Conservation (phyloP, 2,797 vertebrate genomes). For the Sebastes itinus region DNA sequence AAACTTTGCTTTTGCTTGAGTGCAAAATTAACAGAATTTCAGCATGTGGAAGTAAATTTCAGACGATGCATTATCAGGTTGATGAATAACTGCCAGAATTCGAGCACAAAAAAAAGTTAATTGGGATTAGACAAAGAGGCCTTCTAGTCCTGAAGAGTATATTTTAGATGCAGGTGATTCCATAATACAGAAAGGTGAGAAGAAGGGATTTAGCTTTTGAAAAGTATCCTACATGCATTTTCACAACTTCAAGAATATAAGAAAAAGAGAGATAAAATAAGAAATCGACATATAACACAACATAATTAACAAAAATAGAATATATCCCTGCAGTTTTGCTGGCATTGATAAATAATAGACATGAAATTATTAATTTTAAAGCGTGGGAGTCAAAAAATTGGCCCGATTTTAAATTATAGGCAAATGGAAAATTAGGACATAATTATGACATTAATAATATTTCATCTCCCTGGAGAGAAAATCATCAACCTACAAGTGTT, state of each 20-base stretch:
- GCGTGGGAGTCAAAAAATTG: not conserved
- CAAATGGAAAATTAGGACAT: not conserved
- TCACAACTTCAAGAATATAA: not conserved
- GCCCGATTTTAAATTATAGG: not conserved
- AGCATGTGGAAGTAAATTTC: not conserved
- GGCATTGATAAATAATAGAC: not conserved
- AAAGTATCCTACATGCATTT: not conserved
- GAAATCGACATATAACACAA: not conserved
- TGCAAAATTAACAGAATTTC: not conserved
- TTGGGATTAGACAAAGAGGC: not conserved
- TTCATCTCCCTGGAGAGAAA: not conserved
- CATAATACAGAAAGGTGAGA: not conserved
- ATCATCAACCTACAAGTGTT: slow-evolving; percentile 14
- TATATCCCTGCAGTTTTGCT: not conserved
- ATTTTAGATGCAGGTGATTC: not conserved
- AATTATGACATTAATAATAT: too few relatives aligned
- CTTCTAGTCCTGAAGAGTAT: not conserved
- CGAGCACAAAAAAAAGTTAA: not conserved
- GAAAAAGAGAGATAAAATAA: not conserved
- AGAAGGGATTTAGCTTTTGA: not conserved
- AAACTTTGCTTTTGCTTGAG: slow-evolving; percentile 5
- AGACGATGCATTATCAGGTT: not conserved
- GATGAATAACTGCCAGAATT: not conserved
- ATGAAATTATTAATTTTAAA: not conserved
- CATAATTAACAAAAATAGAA: not conserved